A percentile compares a stretch with the other conserved stretches of the same genome.
Conservation (phyloP, 2,888 invertebrate genomes). For the Nezara viridula region DNA sequence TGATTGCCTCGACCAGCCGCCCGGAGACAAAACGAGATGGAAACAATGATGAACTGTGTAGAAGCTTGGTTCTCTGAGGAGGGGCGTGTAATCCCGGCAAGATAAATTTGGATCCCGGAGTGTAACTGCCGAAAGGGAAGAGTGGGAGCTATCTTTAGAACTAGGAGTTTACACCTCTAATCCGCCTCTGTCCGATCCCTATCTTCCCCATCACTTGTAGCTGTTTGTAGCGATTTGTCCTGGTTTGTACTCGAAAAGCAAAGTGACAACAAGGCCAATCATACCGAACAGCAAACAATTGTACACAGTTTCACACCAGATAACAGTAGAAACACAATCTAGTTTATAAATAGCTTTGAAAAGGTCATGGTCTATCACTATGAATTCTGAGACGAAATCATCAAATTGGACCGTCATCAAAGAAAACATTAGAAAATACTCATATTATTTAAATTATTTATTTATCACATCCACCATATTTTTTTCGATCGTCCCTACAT, state of each 20-base stretch:
- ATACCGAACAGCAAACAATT: no score
- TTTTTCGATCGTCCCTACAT: no score
- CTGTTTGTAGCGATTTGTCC: background rate
- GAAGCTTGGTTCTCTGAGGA: background rate
- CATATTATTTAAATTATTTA: no score
- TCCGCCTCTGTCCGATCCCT: background rate
- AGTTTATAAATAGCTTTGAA: background rate
- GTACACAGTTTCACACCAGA: background rate
- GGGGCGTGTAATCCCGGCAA: background rate
- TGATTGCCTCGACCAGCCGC: background rate
- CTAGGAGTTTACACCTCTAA: constrained; percentile 16
- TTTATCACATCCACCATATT: no score
- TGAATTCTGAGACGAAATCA: background rate
- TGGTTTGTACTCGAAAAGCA: background rate
- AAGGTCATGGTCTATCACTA: background rate
- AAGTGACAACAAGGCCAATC: background rate
- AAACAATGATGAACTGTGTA: background rate
- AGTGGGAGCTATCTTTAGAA: background rate
- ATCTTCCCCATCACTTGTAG: background rate
- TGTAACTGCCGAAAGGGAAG: constrained; percentile 29
- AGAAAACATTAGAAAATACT: background rate
- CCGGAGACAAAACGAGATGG: background rate
- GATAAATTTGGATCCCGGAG: constrained; percentile 31
- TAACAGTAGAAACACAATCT: background rate
- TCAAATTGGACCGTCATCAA: background rate